Conservation (phyloP, 2,888 invertebrate genomes). For the Caenorhabditis becei region DNA sequence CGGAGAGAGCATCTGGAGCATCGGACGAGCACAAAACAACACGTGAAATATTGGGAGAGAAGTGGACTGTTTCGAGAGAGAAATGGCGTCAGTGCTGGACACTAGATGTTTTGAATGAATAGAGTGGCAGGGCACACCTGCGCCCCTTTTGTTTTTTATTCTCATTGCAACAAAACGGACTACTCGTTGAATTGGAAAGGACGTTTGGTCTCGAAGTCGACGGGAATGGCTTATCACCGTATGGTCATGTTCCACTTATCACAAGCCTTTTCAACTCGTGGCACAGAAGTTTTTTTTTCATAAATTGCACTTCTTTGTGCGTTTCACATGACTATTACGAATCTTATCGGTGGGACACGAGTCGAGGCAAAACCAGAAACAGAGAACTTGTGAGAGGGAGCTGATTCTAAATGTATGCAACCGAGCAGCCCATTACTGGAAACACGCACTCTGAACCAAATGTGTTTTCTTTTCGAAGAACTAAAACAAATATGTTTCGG, state of each 20-base stretch:
- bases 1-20: conserved; percentile 28
- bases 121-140: conserved; percentile 12
- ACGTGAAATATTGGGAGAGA: neutral
- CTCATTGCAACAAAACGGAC: neutral
- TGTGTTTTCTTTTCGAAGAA: conserved; percentile 27
- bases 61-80: too few relatives aligned
- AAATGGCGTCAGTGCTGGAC: neutral
- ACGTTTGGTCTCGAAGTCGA: too few relatives aligned
- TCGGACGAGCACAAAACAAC: conserved; percentile 15
- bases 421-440: conserved; percentile 20
- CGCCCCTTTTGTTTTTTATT: conserved; percentile 4
- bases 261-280: neutral
- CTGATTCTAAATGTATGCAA: conserved; percentile 33
- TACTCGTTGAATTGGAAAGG: neutral
- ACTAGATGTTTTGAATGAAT: conserved; percentile 4
- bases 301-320: neutral
- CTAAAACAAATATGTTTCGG: neutral
- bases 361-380: neutral
- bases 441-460: neutral
- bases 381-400: neutral
- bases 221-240: neutral
- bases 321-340: conserved; percentile 3
- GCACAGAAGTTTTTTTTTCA: conserved; percentile 13
- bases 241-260: too few relatives aligned
- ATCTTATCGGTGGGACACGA: neutral